phyloP scores from a whole-genome alignment of 2,113 vertebrate genomes.

The Triplophysa rosa region DNA sequence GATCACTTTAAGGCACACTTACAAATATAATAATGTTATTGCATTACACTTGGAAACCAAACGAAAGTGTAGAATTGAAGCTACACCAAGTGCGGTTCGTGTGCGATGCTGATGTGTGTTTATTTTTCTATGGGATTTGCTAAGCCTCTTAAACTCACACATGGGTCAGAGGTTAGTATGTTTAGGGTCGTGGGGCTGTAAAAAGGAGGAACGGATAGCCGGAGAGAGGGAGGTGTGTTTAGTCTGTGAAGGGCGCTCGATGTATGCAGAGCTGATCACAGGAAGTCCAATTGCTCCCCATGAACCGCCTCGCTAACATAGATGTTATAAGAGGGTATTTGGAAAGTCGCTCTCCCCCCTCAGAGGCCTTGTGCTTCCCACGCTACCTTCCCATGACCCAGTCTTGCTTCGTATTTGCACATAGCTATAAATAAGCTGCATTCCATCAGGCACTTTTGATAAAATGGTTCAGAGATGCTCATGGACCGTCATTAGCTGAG shows the following conservation, averaged over 20 bases:
- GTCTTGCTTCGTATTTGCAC: conserved; percentile 56
- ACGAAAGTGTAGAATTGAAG: not conserved
- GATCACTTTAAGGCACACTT: no score
- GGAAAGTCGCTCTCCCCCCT: conserved; percentile 64
- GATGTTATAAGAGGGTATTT: conserved; percentile 67
- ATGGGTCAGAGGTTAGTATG: conserved; percentile 48
- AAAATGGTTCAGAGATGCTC: conserved; percentile 19
- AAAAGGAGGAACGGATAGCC: conserved; percentile 35
- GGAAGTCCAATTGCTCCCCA: conserved; percentile 30
- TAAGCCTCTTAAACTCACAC: conserved; percentile 25
- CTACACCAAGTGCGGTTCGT: not conserved
- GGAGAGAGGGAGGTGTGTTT: conserved; percentile 37
- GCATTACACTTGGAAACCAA: no score
- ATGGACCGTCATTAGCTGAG: conserved; percentile 19
- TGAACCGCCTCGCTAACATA: conserved; percentile 27
- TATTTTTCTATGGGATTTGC: conserved; percentile 43
- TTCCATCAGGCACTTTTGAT: conserved; percentile 26
- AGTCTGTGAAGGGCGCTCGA: conserved; percentile 1
- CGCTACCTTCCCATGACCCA: conserved; percentile 63
- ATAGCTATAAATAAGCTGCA: conserved; percentile 57
- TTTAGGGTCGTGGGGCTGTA: conserved; percentile 21
- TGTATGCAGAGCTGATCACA: not conserved
- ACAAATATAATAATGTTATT: no score
- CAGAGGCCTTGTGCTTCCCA: conserved; percentile 69
- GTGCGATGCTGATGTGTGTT: not conserved